Conservation (phyloP, 2,888 invertebrate species). For the Beris chalybata region DNA sequence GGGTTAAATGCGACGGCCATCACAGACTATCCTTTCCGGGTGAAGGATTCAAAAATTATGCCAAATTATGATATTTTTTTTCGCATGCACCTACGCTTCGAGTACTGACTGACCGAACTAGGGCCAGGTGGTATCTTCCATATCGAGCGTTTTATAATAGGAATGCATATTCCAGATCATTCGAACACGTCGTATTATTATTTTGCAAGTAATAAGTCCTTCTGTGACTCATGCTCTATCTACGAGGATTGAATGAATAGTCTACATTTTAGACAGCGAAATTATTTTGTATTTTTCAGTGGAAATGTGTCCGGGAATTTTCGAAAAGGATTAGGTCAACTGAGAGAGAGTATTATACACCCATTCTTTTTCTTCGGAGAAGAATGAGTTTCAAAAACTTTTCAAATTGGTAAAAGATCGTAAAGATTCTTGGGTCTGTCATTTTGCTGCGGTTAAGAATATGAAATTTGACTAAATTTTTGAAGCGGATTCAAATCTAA, state of each 20-base stretch:
- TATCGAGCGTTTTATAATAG: not conserved
- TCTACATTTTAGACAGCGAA: too few species aligned
- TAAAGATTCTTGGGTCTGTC: too few species aligned
- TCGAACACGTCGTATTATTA: constrained; percentile 16
- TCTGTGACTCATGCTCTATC: constrained; percentile 13
- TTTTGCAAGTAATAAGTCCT: constrained; percentile 27
- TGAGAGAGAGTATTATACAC: too few species aligned
- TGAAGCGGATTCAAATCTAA: too few species aligned
- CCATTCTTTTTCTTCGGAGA: too few species aligned
- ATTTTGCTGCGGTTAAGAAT: too few species aligned
- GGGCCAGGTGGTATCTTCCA: constrained; percentile 19
- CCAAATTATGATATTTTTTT: constrained; percentile 31
- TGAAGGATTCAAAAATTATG: constrained; percentile 30
- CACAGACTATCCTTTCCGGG: constrained; percentile 19
- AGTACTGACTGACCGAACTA: not conserved
- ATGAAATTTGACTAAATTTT: too few species aligned
- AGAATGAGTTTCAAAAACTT: too few species aligned
- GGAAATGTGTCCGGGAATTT: constrained; percentile 11
- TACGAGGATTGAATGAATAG: too few species aligned
- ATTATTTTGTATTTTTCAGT: not conserved
- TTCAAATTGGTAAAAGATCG: too few species aligned
- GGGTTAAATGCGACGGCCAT: not conserved
- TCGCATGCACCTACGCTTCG: constrained; percentile 19
- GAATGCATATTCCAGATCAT: constrained; percentile 21
- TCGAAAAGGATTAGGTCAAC: constrained; percentile 20